phyloP scores from a whole-genome alignment of 2,113 vertebrate species.

The Acanthochromis polyacanthus region DNA sequence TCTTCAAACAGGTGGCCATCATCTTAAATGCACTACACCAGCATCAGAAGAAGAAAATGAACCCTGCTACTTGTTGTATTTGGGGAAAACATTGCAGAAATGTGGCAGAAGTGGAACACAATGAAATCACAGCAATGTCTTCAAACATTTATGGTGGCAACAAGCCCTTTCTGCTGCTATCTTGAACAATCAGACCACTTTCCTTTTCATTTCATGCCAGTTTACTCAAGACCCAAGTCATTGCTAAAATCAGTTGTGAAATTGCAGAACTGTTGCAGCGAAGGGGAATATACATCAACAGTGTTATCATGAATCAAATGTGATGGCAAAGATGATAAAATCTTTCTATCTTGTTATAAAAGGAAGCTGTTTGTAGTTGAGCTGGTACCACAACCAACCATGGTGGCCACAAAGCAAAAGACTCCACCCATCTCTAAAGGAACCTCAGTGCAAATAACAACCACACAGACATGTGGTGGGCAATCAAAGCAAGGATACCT shows the following conservation, averaged over 20 bases:
- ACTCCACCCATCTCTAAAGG: not conserved
- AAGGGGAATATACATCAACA: not conserved
- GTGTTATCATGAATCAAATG: too few relatives aligned
- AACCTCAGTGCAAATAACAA: not conserved
- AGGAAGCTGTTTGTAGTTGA: not conserved
- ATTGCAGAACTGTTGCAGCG: not conserved
- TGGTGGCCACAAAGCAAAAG: not conserved
- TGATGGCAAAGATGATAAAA: not conserved
- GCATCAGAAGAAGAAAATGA: not conserved
- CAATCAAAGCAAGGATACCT: conserved; percentile 4
- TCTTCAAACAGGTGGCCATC: conserved; percentile 22
- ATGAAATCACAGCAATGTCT: not conserved
- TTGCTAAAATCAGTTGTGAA: conserved; percentile 25
- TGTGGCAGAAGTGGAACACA: not conserved
- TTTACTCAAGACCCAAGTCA: not conserved
- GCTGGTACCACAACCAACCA: not conserved
- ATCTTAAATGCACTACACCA: not conserved
- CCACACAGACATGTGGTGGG: not conserved
- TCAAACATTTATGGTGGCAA: not conserved
- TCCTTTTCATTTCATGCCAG: not conserved
- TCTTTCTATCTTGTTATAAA: not conserved
- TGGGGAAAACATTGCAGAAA: not conserved
- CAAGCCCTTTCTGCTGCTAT: not conserved
- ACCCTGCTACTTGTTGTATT: not conserved
- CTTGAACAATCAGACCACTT: conserved; percentile 12